phyloP scores from a whole-genome alignment of 2,113 vertebrate species.

The Leucopternis melanops region DNA sequence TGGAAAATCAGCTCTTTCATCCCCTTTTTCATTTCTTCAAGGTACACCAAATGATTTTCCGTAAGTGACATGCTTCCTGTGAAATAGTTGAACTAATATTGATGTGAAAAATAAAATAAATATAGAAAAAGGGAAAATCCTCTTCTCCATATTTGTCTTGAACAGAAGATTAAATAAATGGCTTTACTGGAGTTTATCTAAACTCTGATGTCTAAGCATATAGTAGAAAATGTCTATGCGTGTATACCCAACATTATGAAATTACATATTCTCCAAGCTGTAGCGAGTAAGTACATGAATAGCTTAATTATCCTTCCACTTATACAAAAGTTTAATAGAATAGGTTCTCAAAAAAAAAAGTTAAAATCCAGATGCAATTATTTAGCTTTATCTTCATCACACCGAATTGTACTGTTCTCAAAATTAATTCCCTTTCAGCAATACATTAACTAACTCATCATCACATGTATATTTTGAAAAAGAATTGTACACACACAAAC shows the following conservation, averaged over 20 bases:
- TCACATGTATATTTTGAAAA: background rate
- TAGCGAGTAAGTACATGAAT: background rate
- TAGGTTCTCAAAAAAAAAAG: background rate
- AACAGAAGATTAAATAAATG: background rate
- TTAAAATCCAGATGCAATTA: slow-evolving; percentile 30
- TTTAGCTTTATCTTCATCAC: slow-evolving; percentile 9
- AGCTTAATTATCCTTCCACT: slow-evolving; percentile 16
- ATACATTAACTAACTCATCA: background rate
- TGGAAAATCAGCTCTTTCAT: background rate
- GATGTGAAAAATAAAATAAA: background rate
- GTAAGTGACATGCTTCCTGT: background rate
- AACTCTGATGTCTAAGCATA: background rate
- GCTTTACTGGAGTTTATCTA: background rate
- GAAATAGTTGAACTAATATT: background rate
- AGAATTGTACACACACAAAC: background rate
- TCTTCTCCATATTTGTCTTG: background rate
- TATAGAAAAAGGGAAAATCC: background rate
- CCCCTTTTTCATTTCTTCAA: background rate
- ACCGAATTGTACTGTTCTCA: background rate
- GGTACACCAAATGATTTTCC: background rate
- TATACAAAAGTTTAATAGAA: background rate
- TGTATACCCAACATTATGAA: background rate
- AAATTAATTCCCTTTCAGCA: background rate
- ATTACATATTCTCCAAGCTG: background rate
- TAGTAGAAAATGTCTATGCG: background rate